A percentile compares a stretch with the other conserved stretches of the same genome.
Evolutionary conservation across 2,888 invertebrate species (phyloP).

Genomic region (Cyaniris semiargus): DNA sequence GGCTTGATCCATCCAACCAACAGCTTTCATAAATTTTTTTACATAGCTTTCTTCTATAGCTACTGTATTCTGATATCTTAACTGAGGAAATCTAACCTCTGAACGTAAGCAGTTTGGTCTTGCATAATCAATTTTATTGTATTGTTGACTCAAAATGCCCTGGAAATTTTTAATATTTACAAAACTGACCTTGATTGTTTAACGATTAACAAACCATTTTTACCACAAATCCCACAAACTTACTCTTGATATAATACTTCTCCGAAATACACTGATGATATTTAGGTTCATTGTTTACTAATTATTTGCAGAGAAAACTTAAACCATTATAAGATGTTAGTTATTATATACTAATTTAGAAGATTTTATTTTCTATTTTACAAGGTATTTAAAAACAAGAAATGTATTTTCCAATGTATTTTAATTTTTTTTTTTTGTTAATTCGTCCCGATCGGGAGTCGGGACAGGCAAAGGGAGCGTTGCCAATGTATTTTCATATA

Average conservation of each 20-base stretch:
- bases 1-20: conserved; percentile 80
- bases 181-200: neutral
- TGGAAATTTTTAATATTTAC: conserved; percentile 30
- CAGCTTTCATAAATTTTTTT: conserved; percentile 81
- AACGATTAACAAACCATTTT: neutral
- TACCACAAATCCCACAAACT: conserved; percentile 6
- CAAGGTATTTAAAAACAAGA: too few species aligned
- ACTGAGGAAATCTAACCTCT: conserved; percentile 37
- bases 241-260: conserved; percentile 36
- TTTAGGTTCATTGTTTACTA: neutral
- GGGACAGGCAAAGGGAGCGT: too few species aligned
- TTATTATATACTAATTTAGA: too few species aligned
- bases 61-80: conserved; percentile 57
- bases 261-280: conserved; percentile 35
- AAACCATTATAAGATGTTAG: neutral
- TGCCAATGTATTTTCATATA: too few species aligned
- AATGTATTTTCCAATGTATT: too few species aligned
- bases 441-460: too few species aligned
- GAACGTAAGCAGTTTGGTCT: conserved; percentile 45
- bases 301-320: neutral
- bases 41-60: conserved; percentile 73
- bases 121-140: conserved; percentile 48
- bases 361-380: too few species aligned
- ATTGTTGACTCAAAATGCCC: conserved; percentile 40
- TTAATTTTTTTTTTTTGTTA: too few species aligned